Evolutionary conservation across 2,113 vertebrate genomes (phyloP).

Genomic region (Myocastor coypus): DNA sequence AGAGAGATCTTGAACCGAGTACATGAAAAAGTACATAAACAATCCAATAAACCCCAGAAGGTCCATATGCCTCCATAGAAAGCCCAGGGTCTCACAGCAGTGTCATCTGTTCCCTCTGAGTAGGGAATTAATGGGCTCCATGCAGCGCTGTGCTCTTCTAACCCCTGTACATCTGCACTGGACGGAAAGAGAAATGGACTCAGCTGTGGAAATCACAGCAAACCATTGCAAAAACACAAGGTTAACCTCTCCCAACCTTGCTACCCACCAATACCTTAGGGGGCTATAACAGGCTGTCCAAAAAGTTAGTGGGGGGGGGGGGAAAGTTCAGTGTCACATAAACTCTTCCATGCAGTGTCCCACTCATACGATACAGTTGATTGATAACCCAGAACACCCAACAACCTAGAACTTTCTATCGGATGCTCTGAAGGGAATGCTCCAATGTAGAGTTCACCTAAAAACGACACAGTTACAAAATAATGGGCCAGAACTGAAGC

Average conservation of each 20-base stretch:
- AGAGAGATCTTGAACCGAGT: too few relatives aligned
- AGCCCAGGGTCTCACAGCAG: background rate
- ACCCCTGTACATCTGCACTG: background rate
- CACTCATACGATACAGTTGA: background rate
- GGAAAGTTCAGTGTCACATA: background rate
- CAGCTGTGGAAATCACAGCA: background rate
- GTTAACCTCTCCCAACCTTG: background rate
- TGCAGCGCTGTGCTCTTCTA: background rate
- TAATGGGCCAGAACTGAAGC: too few relatives aligned
- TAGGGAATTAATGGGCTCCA: background rate
- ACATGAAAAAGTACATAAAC: background rate
- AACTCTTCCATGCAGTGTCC: background rate
- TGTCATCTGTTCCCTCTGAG: background rate
- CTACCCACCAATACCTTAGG: background rate
- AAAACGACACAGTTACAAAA: background rate
- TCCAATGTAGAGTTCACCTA: background rate
- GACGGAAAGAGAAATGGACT: background rate
- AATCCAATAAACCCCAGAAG: background rate
- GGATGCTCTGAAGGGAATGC: background rate
- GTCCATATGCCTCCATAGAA: background rate
- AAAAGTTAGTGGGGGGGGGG: too few relatives aligned
- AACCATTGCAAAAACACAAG: background rate
- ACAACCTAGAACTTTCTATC: background rate
- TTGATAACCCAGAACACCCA: background rate
- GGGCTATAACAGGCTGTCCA: background rate